A percentile compares a stretch with the other conserved stretches of the same genome.
Conservation (phyloP, 1,140 invertebrate species). For the Galleria mellonella region DNA sequence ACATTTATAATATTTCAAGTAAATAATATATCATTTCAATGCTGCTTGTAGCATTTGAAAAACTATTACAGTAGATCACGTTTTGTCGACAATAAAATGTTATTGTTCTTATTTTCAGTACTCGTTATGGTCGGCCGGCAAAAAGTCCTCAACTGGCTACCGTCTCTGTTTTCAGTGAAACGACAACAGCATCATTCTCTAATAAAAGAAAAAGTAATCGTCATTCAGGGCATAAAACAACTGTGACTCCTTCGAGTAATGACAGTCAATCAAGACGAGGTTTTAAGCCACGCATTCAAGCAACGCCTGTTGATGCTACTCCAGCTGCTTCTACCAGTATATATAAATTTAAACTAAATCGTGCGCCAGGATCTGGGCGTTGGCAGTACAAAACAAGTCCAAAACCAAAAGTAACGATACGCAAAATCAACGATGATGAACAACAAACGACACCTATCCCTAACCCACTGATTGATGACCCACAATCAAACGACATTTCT, state of each 20-base stretch:
- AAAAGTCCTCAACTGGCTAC: slow-evolving; percentile 75
- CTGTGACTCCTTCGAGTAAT: slow-evolving; percentile 56
- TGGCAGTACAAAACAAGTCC: slow-evolving; percentile 93
- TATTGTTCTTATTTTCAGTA: slow-evolving; percentile 60
- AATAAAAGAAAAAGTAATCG: slow-evolving; percentile 65
- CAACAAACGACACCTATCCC: slow-evolving; percentile 58
- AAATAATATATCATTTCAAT: neutral
- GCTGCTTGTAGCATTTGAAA: neutral
- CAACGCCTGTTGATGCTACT: slow-evolving; percentile 71
- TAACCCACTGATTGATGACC: slow-evolving; percentile 54
- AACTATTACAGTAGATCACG: neutral
- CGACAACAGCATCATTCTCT: slow-evolving; percentile 59
- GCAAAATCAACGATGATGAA: slow-evolving; percentile 78
- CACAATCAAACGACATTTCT: slow-evolving; percentile 57
- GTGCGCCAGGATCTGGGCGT: slow-evolving; percentile 80
- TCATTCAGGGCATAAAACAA: slow-evolving; percentile 60
- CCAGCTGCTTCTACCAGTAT: slow-evolving; percentile 73
- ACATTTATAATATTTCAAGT: too few relatives aligned
- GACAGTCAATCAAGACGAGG: slow-evolving; percentile 72
- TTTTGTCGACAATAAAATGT: slow-evolving; percentile 9
- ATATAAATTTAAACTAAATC: slow-evolving; percentile 85
- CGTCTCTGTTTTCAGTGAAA: slow-evolving; percentile 79
- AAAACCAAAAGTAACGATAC: slow-evolving; percentile 88
- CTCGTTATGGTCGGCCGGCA: slow-evolving; percentile 64
- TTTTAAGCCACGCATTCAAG: slow-evolving; percentile 77